Evolutionary conservation across 1,140 invertebrate species (phyloP), one percentile per base, ranked within the genome.

Genomic region (Bombus confusus): DNA sequence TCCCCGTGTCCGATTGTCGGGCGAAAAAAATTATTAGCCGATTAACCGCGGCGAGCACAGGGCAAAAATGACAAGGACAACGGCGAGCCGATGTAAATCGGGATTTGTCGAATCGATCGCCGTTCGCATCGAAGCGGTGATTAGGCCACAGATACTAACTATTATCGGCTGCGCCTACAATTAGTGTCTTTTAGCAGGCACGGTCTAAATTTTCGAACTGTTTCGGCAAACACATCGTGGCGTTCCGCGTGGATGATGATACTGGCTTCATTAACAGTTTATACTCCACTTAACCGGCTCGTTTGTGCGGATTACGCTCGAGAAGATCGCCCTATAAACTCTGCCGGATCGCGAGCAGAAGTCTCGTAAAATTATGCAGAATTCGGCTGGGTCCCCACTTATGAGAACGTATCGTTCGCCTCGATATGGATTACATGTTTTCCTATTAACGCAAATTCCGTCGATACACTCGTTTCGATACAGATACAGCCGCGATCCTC

Each of bases 141-240:
- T 87, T 80, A 86, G 69, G 83, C 71, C 25, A 43, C 41, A 37
- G 77, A 34, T 62, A 85, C 83, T 87, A 87, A 87, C 77, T 78
- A 82, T 75, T 86, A 87, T 85, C 90, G 84, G 68, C 91, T 90
- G 86, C 78, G 80, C 83, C 80, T 85, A 79, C 87, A 91, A 91
- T 93, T 92, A 92, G 90, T 87, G 84, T 76, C 90, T 88, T 72
- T 92, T 92, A 93, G 92, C 89, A 77, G 39, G 74, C 15, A 31
- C 68, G 80, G 89, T 87, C 89, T 91, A 92, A 91, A 91, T 88
- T 91, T 91, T 88, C 85, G 18, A 91, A 92, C 86, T 81, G 87
- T 89, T 86, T 90, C 78, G 77, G 47, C 85, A 88, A 90, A 91
- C 89, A 91, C 88, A 88, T 88, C 90, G 83, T 79, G 83, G 74